phyloP scores from a whole-genome alignment of 2,888 invertebrate species.

The Choreutis nemorana region DNA sequence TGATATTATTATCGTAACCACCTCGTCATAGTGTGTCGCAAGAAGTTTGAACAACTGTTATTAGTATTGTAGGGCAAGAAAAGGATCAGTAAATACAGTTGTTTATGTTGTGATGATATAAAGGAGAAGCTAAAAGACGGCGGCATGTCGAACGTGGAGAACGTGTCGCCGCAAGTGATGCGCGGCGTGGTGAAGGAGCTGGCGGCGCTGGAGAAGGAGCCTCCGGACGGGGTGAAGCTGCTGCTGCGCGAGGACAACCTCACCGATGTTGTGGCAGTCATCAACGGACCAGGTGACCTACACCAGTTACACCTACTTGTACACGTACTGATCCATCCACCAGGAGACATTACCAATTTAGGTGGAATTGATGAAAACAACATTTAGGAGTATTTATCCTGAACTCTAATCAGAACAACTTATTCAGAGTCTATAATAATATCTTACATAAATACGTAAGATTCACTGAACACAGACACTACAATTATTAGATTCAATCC shows the following conservation, averaged over 20 bases:
- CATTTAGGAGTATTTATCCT: too few relatives aligned
- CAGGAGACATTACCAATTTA: too few relatives aligned
- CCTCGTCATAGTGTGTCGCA: too few relatives aligned
- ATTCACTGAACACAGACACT: background rate
- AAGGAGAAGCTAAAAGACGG: constrained; percentile 3
- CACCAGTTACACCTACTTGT: background rate
- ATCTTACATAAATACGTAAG: background rate
- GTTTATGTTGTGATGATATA: constrained; percentile 3
- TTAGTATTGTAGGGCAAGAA: background rate
- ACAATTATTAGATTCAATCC: background rate
- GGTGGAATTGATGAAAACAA: too few relatives aligned
- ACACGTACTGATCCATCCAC: background rate
- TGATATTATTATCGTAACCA: too few relatives aligned
- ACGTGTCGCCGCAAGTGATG: constrained; percentile 93
- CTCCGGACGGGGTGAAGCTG: constrained; percentile 92
- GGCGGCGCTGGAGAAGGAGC: constrained; percentile 79
- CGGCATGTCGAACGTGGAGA: constrained; percentile 89
- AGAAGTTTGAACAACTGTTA: too few relatives aligned
- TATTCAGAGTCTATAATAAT: too few relatives aligned
- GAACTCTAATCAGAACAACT: too few relatives aligned
- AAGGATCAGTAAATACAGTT: background rate
- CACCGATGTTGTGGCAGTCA: constrained; percentile 90
- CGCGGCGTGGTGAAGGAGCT: constrained; percentile 88
- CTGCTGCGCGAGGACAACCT: constrained; percentile 91
- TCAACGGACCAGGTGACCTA: constrained; percentile 79